Evolutionary conservation across 2,797 vertebrate species (phyloP).

Genomic region (Coregonus suidteri): DNA sequence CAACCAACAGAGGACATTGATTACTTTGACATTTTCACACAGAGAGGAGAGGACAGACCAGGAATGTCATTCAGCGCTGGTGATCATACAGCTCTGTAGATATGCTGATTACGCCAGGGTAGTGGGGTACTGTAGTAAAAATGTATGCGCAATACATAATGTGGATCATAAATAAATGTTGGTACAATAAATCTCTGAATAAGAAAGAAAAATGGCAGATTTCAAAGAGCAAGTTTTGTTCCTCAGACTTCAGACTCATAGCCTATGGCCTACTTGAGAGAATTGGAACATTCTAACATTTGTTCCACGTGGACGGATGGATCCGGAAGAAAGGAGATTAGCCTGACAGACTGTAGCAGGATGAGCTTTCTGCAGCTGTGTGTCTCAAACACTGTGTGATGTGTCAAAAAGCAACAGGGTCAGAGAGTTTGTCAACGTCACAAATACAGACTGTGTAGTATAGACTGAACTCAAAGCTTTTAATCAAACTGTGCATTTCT

Average conservation of each 20-base stretch:
- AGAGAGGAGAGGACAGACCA: not conserved
- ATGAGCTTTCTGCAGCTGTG: not conserved
- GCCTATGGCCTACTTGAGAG: not conserved
- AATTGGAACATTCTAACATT: not conserved
- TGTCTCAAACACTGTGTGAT: not conserved
- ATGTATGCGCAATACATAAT: too few species aligned
- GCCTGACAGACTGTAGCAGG: not conserved
- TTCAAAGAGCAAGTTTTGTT: not conserved
- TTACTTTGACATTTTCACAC: slow-evolving; percentile 4
- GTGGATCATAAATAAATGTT: too few species aligned
- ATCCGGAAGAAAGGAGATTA: too few species aligned
- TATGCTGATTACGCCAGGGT: not conserved
- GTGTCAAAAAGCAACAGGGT: not conserved
- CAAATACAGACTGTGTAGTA: not conserved
- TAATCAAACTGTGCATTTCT: not conserved
- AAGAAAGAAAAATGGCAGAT: not conserved
- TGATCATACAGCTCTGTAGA: too few species aligned
- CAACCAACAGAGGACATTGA: not conserved
- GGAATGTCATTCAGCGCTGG: not conserved
- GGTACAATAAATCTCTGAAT: not conserved
- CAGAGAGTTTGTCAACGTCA: not conserved
- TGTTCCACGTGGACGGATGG: not conserved
- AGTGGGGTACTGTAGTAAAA: too few species aligned
- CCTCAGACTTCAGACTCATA: too few species aligned
- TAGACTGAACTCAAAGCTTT: not conserved